Base-by-base conservation (phyloP, 1,140 invertebrate genomes). In the Drosophila orosa region DNA sequence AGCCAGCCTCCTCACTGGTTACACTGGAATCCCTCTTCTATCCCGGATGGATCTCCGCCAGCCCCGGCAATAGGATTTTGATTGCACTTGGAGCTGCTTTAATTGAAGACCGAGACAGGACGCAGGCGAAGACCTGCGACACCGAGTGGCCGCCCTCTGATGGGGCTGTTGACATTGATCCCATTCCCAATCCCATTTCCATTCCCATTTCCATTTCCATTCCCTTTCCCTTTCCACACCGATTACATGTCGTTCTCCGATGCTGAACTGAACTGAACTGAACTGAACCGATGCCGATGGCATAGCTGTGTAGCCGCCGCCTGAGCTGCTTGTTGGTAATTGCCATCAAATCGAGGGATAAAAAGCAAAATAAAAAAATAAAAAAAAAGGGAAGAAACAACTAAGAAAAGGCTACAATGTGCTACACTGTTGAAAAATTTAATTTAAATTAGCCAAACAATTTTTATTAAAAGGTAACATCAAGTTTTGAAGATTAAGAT, bases 101-200 rank as follows among this genome's bases (percentile, higher is more conserved):
- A 73, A 73, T 73, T 73, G 69, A 75, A 66, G 54, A 67, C 54
- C 58, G 15, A 48, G 63, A 47, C 66, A 35, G 27, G 45, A 42
- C 39, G 24, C 13, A 17, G 19, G 27, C 19, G 2, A 24, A 27
- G 52, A 55, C 52, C 52, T 54, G 50, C 52, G 52, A 24, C 31
- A 55, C 27, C 57, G 19, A 52, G 44, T 52, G 39, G 56, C 17
- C 15, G 31, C 31, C 52, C 27, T 15, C 13, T 54, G 57, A 75
- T 56, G 60, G 73, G 52, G 25, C 52, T 68, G 55, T 68, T 77
- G 74, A 77, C 63, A 76, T 76, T 77, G 74, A 78, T 78, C 74
- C 40, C 37, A 42, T 22, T 5, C 19, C 45, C 56, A 29, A 39
- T 52, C 24, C 17, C 17, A 10, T 5, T 3, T 3, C 40, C 17